A percentile compares a stretch with the other conserved stretches of the same genome.
phyloP scores from a whole-genome alignment of 2,888 invertebrate genomes.

The Tenthredo notha region DNA sequence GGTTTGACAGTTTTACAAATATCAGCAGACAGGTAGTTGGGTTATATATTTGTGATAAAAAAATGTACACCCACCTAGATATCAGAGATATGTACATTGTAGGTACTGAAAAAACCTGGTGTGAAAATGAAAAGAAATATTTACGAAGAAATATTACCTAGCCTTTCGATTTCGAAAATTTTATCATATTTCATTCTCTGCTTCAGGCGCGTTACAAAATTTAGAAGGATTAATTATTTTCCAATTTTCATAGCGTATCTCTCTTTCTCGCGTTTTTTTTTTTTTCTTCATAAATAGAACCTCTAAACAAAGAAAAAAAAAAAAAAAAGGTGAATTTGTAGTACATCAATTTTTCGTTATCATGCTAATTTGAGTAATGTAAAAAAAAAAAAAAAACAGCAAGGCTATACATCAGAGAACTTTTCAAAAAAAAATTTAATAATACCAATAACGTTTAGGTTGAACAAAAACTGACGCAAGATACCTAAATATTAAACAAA shows the following conservation, averaged over 20 bases:
- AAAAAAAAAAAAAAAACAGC: too few relatives aligned
- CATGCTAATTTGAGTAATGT: too few relatives aligned
- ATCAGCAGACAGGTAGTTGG: background rate
- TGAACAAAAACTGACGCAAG: too few relatives aligned
- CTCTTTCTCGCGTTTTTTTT: background rate
- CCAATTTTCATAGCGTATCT: background rate
- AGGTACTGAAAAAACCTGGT: background rate
- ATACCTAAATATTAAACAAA: too few relatives aligned
- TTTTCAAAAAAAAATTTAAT: too few relatives aligned
- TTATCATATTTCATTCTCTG: background rate
- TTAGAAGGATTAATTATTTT: background rate
- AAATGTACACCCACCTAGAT: background rate
- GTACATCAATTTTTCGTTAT: too few relatives aligned
- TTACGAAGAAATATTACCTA: background rate
- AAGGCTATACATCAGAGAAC: too few relatives aligned
- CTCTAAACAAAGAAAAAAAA: background rate
- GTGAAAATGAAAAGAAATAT: background rate
- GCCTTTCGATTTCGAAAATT: background rate
- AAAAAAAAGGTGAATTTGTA: too few relatives aligned
- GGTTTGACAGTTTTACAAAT: background rate
- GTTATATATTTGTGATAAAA: background rate
- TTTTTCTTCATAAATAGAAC: background rate
- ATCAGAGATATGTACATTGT: background rate
- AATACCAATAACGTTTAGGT: too few relatives aligned
- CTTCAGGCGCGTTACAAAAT: background rate